Base-by-base conservation (phyloP, 2,888 invertebrate species). In the Troides helena region DNA sequence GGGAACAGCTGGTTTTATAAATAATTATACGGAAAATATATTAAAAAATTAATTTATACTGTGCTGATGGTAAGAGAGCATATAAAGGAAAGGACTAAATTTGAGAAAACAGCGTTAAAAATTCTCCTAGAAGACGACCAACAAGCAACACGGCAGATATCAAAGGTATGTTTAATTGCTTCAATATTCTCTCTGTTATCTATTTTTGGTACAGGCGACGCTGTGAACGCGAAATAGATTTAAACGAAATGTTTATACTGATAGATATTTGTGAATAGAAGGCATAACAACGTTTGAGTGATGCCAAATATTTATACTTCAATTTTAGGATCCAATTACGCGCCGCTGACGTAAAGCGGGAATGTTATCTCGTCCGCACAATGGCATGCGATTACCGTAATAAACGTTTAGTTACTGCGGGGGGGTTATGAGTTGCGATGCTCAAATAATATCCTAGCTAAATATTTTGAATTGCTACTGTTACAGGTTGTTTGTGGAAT, bases 291-390 rank as follows among this genome's bases (percentile, higher is more conserved):
- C 64, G 60, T 64, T 60, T 64, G 64, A 60, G 64, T 68, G 68
- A 68, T 69, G 69, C 69, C 69, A 69, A 69, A 65, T 69, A 69
- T 69, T 65, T 65, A 69, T 69, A 69, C 69, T 69, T 65, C 69
- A 69, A 69, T 69, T 69, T 69, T 69, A 69, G 69, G 65, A 65
- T 69, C 65, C 62, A 69, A 69, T 69, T 69, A 69, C 56, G 57
- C 56, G 57, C 25, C 46, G 65, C 61, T 69, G 69, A 69, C 46
- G 61, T 69, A 62, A 65, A 65, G 69, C 69, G 58, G 58, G 65
- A 69, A 69, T 69, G 65, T 62, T 66, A 69, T 65, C 65, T 69
- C 65, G 62, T 62, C 62, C 65, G 36, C 46, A 65, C 65, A 69
- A 69, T 66, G 69, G 69, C 69, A 66, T 62, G 69, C 65, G 57